Evolutionary conservation across 1,140 invertebrate species (phyloP), one percentile per base, ranked within the genome.

Genomic region (Habropoda laboriosa): DNA sequence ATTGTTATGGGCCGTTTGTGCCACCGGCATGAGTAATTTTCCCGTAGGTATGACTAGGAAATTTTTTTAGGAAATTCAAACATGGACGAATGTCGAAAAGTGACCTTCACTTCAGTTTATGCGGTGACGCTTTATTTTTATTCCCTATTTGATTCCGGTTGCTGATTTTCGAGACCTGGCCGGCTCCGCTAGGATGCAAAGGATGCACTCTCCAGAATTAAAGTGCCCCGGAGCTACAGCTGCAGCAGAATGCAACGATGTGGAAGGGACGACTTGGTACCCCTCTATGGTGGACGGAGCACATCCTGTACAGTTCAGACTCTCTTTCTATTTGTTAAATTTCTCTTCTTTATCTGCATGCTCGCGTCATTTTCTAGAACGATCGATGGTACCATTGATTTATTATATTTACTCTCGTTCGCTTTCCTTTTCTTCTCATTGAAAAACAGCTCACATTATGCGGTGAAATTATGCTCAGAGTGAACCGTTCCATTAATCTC

Each of bases 141-240:
- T 66, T 66, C 73, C n/a, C 35, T 76, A 83, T 83, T 83, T 73
- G 80, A 82, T 83, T 68, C 47, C 60, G 47, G 60, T 63, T 32
- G 61, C 73, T 51, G 60, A 79, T 63, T 81, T 24, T 71, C 67
- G 61, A 64, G 73, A 63, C 70, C 51, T 53, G 68, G 64, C 55
- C 79, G 79, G n/a, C 77, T 67, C 71, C 79, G 80, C 86, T 83
- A 85, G 79, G 85, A 92, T 91, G 91, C 91, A 92, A 92, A 92
- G 90, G 90, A 90, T 92, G 90, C 91, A 92, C 91, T 92, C 88
- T 92, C 83, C 70, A 86, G 87, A 92, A 92, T 92, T 92, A 92
- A 92, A 92, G 89, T 87, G 85, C 87, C 89, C 24, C 82, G 86
- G 64, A 55, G 60, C 40, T 82, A 83, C 81, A 82, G 67, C 85